These are phyloP conservation scores for Heloderma charlesbogerti DNA, from an alignment of 2,113 vertebrate genomes.

Conservation along the genomic window DNA sequence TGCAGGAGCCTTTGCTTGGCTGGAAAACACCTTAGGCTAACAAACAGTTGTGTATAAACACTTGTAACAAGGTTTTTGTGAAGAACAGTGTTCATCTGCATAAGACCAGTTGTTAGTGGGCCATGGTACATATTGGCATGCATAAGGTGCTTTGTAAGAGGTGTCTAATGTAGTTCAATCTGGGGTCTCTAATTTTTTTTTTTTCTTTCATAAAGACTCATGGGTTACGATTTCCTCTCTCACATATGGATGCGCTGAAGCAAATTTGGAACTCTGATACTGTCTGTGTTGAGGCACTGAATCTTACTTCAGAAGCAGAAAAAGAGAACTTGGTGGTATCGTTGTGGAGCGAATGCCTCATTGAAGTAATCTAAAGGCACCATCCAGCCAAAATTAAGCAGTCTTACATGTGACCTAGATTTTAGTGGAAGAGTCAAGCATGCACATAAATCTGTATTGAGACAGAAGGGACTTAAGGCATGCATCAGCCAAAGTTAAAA, in stretches of 20 bases:
- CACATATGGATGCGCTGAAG: slow-evolving; percentile 82
- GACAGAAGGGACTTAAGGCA: not conserved
- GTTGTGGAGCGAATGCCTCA: slow-evolving; percentile 89
- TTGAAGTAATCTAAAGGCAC: slow-evolving; percentile 77
- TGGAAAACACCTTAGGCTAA: not conserved
- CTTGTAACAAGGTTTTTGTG: not conserved
- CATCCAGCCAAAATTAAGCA: not conserved
- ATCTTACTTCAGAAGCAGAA: slow-evolving; percentile 79
- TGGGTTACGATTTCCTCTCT: slow-evolving; percentile 88
- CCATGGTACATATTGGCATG: not conserved
- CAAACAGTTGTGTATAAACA: not conserved
- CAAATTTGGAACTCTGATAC: slow-evolving; percentile 80
- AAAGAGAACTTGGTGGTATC: slow-evolving; percentile 85
- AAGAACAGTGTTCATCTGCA: not conserved
- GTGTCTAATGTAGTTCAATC: not conserved
- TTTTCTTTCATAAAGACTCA: slow-evolving; percentile 63
- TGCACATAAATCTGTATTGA: not conserved
- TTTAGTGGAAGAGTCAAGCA: not conserved
- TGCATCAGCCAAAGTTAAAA: not conserved
- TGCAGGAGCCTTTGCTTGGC: not conserved
- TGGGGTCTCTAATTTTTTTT: not conserved
- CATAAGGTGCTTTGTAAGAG: not conserved
- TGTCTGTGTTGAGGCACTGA: slow-evolving; percentile 79
- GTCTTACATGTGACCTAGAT: not conserved
- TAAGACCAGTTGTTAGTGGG: not conserved